Evolutionary conservation across 2,113 vertebrate species (phyloP).

Genomic region (Mus pahari): DNA sequence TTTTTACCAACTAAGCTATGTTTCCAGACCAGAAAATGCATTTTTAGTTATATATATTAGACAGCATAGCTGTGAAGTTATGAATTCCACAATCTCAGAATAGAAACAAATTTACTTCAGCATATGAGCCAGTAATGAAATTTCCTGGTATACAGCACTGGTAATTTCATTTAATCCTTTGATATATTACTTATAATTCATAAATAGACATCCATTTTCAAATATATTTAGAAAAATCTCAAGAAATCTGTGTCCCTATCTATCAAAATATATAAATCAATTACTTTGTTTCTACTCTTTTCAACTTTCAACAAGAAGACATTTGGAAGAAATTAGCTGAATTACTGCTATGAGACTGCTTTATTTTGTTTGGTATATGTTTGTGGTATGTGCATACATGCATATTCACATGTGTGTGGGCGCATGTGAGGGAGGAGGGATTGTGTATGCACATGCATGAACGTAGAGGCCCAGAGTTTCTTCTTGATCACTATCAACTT

Average conservation of each 20-base stretch:
- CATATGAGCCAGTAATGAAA: not conserved
- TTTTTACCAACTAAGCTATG: not conserved
- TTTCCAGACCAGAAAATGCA: not conserved
- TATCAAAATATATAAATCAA: slow-evolving; percentile 9
- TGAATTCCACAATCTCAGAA: not conserved
- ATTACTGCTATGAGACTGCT: not conserved
- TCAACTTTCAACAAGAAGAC: not conserved
- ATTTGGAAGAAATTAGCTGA: not conserved
- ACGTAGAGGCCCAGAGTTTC: not conserved
- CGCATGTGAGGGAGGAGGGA: not conserved
- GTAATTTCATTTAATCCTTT: slow-evolving; percentile 9
- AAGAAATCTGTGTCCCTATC: not conserved
- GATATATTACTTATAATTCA: slow-evolving; percentile 11
- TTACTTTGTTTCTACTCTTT: not conserved
- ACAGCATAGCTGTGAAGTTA: not conserved
- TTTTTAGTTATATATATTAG: not conserved
- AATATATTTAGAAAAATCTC: slow-evolving; percentile 54
- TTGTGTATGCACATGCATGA: not conserved
- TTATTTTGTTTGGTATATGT: not conserved
- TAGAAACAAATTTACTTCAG: slow-evolving; percentile 17
- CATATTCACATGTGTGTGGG: not conserved
- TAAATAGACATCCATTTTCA: slow-evolving; percentile 7
- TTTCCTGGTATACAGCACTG: not conserved
- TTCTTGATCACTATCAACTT: not conserved
- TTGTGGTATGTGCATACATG: not conserved